Conservation (phyloP, 2,888 invertebrate genomes). For the Asteroscopus sphinx region DNA sequence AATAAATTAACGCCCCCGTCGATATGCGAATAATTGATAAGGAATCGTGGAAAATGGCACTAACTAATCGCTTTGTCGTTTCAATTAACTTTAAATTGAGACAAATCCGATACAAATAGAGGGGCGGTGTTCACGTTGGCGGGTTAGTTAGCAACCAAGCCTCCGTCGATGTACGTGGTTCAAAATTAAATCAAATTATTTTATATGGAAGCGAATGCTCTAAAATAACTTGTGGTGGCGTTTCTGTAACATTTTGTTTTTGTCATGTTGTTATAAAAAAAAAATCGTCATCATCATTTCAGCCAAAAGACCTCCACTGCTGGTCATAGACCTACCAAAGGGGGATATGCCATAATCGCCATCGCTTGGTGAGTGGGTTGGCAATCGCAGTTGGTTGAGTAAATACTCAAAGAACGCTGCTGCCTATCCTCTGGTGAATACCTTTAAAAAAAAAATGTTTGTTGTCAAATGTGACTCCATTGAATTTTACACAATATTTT, state of each 20-base stretch:
- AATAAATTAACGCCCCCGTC: slow-evolving; percentile 74
- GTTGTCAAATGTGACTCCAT: no score
- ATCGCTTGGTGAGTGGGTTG: no score
- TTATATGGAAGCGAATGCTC: slow-evolving; percentile 14
- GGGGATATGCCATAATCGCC: no score
- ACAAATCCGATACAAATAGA: slow-evolving; percentile 70
- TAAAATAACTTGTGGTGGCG: slow-evolving; percentile 6
- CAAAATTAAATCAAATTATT: slow-evolving; percentile 30
- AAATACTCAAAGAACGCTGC: no score
- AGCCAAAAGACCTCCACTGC: no score
- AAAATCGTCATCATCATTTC: no score
- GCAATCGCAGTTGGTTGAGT: no score
- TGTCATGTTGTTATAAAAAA: background rate
- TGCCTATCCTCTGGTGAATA: no score
- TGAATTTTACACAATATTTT: no score
- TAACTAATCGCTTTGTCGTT: slow-evolving; percentile 78
- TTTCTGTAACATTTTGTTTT: background rate
- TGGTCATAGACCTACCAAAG: no score
- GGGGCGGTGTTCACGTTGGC: slow-evolving; percentile 34
- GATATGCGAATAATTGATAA: slow-evolving; percentile 71
- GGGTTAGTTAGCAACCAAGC: slow-evolving; percentile 17
- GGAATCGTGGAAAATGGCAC: slow-evolving; percentile 65
- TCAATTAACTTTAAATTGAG: slow-evolving; percentile 76
- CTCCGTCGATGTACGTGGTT: slow-evolving; percentile 8
- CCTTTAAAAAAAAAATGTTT: no score